These are phyloP conservation scores for Leptocoma aspasia DNA, from an alignment of 2,113 vertebrate genomes.

Conservation along the genomic window DNA sequence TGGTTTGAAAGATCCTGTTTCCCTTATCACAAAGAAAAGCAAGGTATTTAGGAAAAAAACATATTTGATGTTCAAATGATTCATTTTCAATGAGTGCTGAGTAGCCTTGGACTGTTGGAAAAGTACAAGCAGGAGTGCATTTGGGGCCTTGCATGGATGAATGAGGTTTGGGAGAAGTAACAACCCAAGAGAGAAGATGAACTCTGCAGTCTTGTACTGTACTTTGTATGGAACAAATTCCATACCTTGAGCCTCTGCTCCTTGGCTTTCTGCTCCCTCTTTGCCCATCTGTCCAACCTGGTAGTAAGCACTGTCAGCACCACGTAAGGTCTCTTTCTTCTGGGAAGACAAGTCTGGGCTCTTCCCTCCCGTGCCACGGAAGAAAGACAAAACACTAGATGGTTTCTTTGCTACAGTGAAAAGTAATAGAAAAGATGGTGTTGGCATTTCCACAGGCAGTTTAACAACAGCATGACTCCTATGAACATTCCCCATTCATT, in stretches of 20 bases:
- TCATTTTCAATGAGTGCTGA: not conserved
- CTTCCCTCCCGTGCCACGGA: slow-evolving; percentile 81
- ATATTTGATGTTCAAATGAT: not conserved
- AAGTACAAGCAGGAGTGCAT: not conserved
- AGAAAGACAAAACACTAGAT: slow-evolving; percentile 81
- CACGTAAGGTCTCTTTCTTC: slow-evolving; percentile 82
- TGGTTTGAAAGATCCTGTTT: not conserved
- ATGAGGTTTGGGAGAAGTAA: not conserved
- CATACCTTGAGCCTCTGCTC: slow-evolving; percentile 76
- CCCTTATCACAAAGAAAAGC: not conserved
- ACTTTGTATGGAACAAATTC: too few species aligned
- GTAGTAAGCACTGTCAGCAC: slow-evolving; percentile 82
- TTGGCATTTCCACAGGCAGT: not conserved
- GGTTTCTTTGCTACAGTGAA: slow-evolving; percentile 76
- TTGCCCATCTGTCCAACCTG: slow-evolving; percentile 80
- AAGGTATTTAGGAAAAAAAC: not conserved
- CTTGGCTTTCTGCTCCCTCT: slow-evolving; percentile 77
- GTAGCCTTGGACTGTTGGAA: not conserved
- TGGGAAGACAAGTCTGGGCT: slow-evolving; percentile 80
- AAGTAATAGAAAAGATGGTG: not conserved
- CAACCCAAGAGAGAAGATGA: not conserved
- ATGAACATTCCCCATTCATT: not conserved
- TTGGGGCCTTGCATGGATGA: not conserved
- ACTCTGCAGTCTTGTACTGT: not conserved
- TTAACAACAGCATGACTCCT: not conserved